Percentiles rank a stretch among this genome's conserved stretches.
phyloP scores from a whole-genome alignment of 30 jellyfish, hydroid and myxozoan genomes.

The Haliclystus octoradiatus region DNA sequence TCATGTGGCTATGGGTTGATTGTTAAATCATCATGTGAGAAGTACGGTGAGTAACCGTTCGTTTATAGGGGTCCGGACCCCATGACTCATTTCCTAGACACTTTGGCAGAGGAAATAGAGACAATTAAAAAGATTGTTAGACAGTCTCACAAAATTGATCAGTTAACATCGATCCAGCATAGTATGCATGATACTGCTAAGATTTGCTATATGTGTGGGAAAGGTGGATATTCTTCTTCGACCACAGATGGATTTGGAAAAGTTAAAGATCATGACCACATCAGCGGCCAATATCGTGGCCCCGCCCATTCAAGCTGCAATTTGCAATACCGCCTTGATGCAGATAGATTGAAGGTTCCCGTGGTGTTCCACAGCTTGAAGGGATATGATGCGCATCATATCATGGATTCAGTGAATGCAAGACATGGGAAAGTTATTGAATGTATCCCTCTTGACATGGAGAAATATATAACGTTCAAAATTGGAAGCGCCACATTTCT shows the following conservation, averaged over 20 bases:
- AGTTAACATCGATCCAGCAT: not conserved
- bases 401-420: slow-evolving; percentile 27
- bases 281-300: slow-evolving; percentile 44
- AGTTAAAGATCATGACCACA: slow-evolving; percentile 29
- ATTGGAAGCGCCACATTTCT: slow-evolving; percentile 7
- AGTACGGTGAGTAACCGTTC: slow-evolving; percentile 5
- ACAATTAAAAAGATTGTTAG: not conserved
- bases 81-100: not conserved
- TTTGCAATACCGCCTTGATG: too few relatives aligned
- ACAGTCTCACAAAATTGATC: not conserved
- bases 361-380: slow-evolving; percentile 38
- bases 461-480: slow-evolving; percentile 13
- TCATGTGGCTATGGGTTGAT: slow-evolving; percentile 21
- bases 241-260: slow-evolving; percentile 10
- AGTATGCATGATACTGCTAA: slow-evolving; percentile 1
- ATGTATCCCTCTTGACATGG: too few relatives aligned
- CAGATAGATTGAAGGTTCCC: slow-evolving; percentile 34
- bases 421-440: slow-evolving; percentile 18
- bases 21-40: slow-evolving; percentile 13
- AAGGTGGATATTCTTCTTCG: slow-evolving; percentile 13
- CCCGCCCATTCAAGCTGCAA: slow-evolving; percentile 40
- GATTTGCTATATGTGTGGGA: slow-evolving; percentile 15
- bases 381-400: slow-evolving; percentile 37
- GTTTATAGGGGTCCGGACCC: slow-evolving; percentile 21
- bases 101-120: not conserved